A percentile compares a stretch with the other conserved stretches of the same genome.
Evolutionary conservation across 2,888 invertebrate genomes (phyloP).

Genomic region (Drosophila longiperda): DNA sequence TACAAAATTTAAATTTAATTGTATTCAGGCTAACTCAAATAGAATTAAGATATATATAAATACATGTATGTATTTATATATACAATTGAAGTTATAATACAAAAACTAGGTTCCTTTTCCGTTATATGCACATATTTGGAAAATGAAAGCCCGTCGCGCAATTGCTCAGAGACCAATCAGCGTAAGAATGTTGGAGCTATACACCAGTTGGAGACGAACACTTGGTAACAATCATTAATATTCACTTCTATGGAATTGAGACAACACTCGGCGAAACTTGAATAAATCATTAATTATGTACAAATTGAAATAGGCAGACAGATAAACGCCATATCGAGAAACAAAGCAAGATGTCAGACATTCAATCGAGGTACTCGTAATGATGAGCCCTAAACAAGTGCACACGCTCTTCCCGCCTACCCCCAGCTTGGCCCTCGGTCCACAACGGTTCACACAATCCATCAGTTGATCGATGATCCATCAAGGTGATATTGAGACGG

Average conservation of each 20-base stretch:
- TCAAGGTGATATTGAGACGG: constrained; percentile 71
- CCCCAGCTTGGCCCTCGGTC: constrained; percentile 1
- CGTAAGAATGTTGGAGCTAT: constrained; percentile 9
- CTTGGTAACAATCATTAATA: constrained; percentile 62
- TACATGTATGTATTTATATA: neutral
- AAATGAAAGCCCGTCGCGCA: constrained; percentile 16
- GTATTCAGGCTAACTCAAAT: too few relatives aligned
- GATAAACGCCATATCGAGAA: constrained; percentile 40
- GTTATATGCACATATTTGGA: neutral
- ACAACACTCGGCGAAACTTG: constrained; percentile 61
- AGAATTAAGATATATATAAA: neutral
- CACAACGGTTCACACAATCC: constrained; percentile 70
- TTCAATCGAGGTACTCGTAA: constrained; percentile 59
- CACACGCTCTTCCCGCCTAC: constrained; percentile 16
- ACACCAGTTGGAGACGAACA: constrained; percentile 32
- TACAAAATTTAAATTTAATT: neutral
- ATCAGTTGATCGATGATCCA: constrained; percentile 76
- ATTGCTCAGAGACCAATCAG: constrained; percentile 5
- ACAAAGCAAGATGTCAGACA: constrained; percentile 78
- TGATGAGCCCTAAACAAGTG: constrained; percentile 67
- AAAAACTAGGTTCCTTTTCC: neutral
- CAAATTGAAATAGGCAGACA: constrained; percentile 58
- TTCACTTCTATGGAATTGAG: constrained; percentile 71
- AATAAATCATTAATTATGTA: constrained; percentile 76
- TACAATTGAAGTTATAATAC: neutral